Evolutionary conservation across 2,113 vertebrate species (phyloP).

Genomic region (Perca schrenkii): DNA sequence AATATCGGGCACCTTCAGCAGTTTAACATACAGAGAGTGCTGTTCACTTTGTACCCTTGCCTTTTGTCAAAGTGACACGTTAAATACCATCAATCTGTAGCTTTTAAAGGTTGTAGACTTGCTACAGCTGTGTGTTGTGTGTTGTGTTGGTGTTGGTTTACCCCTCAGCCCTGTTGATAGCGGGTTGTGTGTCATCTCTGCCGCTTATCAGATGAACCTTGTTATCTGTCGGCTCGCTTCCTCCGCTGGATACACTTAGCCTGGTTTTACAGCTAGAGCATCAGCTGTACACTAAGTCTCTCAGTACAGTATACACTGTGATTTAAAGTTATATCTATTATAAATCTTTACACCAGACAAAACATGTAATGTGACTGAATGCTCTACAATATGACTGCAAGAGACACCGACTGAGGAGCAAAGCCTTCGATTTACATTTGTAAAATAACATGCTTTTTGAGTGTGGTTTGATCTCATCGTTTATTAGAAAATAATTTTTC

Average conservation of each 20-base stretch:
- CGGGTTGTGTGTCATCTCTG: not conserved
- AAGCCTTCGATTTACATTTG: not conserved
- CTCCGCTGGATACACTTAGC: not conserved
- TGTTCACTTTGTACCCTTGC: conserved; percentile 3
- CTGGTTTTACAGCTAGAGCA: conserved; percentile 1
- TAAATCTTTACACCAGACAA: not conserved
- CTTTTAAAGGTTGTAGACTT: not conserved
- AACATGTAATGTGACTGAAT: not conserved
- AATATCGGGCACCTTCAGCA: conserved; percentile 6
- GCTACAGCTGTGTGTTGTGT: not conserved
- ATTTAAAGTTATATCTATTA: not conserved
- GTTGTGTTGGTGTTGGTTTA: not conserved
- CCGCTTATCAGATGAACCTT: not conserved
- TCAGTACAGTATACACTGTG: not conserved
- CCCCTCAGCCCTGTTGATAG: conserved; percentile 4
- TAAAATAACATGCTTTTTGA: not conserved
- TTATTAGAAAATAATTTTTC: not conserved
- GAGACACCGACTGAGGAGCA: not conserved
- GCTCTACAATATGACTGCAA: not conserved
- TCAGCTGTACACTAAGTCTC: not conserved
- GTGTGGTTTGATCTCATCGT: not conserved
- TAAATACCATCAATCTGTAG: not conserved
- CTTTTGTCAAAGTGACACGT: not conserved
- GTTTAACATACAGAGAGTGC: conserved; percentile 26
- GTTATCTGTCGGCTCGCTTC: conserved; percentile 2